Conservation (phyloP, 2,888 invertebrate species). For the Meloe dianella region DNA sequence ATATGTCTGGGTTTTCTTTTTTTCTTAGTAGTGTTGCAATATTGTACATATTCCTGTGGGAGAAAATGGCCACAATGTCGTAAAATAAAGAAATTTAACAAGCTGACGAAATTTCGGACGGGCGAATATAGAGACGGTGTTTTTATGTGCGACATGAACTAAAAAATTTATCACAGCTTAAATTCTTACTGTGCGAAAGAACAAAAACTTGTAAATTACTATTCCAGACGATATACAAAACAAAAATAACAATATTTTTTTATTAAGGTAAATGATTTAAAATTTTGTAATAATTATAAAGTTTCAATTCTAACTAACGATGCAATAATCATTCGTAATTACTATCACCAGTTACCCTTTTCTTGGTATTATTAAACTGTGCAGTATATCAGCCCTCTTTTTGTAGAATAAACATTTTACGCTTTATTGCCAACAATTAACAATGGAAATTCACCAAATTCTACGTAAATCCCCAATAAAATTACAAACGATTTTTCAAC, state of each 20-base stretch:
- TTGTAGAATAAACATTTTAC: constrained; percentile 22
- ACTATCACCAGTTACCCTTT: constrained; percentile 14
- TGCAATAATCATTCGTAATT: constrained; percentile 31
- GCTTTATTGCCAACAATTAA: constrained; percentile 16
- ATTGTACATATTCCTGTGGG: background rate
- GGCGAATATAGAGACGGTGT: constrained; percentile 16
- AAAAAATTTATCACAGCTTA: background rate
- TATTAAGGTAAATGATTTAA: too few relatives aligned
- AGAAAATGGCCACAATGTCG: background rate
- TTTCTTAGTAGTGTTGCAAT: background rate
- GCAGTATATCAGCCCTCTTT: constrained; percentile 22
- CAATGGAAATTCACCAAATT: background rate
- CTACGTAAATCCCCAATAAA: background rate
- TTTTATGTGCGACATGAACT: constrained; percentile 8
- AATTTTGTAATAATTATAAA: too few relatives aligned
- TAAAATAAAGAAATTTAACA: constrained; percentile 28
- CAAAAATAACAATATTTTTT: too few relatives aligned
- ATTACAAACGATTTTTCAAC: background rate
- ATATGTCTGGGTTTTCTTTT: background rate
- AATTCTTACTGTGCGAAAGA: background rate
- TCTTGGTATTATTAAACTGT: constrained; percentile 16
- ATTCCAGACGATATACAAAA: too few relatives aligned
- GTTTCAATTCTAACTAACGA: constrained; percentile 29
- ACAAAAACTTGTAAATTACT: background rate
- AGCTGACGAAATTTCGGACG: constrained; percentile 23